Evolutionary conservation across 2,113 vertebrate genomes (phyloP).

Genomic region (Balaenoptera acutorostrata): DNA sequence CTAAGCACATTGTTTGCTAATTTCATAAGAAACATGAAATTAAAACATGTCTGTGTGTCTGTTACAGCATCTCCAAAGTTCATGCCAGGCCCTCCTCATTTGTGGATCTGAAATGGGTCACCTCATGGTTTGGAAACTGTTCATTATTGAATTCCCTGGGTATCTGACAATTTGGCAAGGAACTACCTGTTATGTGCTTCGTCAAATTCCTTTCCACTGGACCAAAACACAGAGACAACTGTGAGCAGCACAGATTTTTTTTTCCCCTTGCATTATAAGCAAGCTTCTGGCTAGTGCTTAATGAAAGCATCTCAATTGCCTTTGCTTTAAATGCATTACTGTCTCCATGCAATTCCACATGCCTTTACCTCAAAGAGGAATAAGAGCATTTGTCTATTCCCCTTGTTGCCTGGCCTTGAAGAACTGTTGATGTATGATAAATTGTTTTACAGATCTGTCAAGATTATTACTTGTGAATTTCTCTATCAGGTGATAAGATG

Average conservation of each 20-base stretch:
- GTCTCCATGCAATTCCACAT: neutral
- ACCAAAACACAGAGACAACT: neutral
- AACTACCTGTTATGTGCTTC: neutral
- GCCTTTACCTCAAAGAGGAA: neutral
- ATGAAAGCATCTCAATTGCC: neutral
- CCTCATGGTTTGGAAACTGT: neutral
- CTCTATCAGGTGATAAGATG: neutral
- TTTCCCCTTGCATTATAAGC: fast-evolving
- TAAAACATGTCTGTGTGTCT: neutral
- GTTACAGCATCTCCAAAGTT: neutral
- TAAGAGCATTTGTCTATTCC: neutral
- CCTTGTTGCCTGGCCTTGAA: neutral
- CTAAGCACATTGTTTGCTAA: slow-evolving; percentile 24
- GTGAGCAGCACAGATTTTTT: neutral
- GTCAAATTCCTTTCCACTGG: neutral
- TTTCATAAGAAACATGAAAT: neutral
- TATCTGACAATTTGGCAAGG: neutral
- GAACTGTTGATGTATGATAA: neutral
- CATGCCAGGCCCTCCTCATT: neutral
- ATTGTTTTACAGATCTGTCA: neutral
- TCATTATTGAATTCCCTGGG: neutral
- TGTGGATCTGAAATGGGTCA: neutral
- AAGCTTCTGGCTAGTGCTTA: neutral
- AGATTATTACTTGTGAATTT: neutral
- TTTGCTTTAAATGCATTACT: neutral